Percentiles rank a stretch among this genome's conserved stretches.
Evolutionary conservation across 1,140 invertebrate genomes (phyloP).

Genomic region (Lineus longissimus): DNA sequence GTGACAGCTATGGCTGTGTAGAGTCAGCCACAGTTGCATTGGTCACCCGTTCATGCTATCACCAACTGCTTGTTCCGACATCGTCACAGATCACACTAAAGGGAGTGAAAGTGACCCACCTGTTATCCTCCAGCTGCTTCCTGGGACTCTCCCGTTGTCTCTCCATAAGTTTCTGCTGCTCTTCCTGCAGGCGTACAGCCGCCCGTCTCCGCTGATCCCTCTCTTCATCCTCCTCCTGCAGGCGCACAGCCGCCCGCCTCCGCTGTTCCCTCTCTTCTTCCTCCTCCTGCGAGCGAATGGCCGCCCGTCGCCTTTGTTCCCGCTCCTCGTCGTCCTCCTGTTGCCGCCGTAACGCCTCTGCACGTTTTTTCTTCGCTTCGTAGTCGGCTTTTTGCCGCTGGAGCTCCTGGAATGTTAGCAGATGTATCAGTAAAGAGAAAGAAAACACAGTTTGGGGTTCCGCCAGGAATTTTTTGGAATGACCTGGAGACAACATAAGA

Average conservation of each 20-base stretch:
- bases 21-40: too few relatives aligned
- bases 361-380: conserved; percentile 39
- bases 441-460: too few relatives aligned
- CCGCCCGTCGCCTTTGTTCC: conserved; percentile 36
- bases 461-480: too few relatives aligned
- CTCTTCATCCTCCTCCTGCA: conserved; percentile 46
- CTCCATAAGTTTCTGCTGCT: conserved; percentile 36
- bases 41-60: too few relatives aligned
- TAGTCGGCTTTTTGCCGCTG: conserved; percentile 44
- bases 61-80: too few relatives aligned
- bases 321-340: conserved; percentile 24
- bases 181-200: conserved; percentile 40
- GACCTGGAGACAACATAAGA: too few relatives aligned
- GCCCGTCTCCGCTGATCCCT: conserved; percentile 36
- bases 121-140: too few relatives aligned
- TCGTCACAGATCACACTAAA: too few relatives aligned
- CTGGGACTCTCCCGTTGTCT: conserved; percentile 18
- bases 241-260: conserved; percentile 33
- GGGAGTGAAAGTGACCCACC: too few relatives aligned
- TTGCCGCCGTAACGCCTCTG: conserved; percentile 34
- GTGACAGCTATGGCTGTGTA: too few relatives aligned
- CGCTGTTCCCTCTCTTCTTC: conserved; percentile 40
- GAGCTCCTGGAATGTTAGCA: conserved; percentile 28
- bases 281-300: conserved; percentile 41
- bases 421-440: too few relatives aligned